Base-by-base conservation (phyloP, 2,113 vertebrate genomes). In the Pelusios castaneus region DNA sequence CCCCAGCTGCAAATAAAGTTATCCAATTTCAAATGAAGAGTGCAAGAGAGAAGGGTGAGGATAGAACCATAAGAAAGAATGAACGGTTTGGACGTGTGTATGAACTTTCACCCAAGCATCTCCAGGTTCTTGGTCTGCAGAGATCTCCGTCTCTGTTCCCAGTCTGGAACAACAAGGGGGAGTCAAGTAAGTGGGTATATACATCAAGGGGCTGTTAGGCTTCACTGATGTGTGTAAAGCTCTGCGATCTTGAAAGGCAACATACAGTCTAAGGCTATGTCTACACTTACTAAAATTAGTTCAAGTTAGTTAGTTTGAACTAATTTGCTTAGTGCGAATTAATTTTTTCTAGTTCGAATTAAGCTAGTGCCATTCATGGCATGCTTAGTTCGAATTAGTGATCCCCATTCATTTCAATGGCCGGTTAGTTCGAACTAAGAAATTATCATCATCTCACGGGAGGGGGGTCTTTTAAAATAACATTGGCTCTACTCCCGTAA, bases 161-260 rank as follows among this genome's bases (percentile, higher is more conserved):
- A 67, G 10, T 4, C 4, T 0, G 1, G 1, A 21, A 5, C 17
- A n/a, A 9, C 9, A 67, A 67, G 55, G 89, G 86, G 2, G 49
- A 7, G 51, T n/a, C n/a, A n/a, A n/a, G n/a, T n/a, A n/a, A n/a
- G n/a, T n/a, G n/a, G n/a, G n/a, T n/a, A n/a, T n/a, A n/a, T 54
- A 11, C 8, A 84, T 1, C 49, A 56, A 89, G 51, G 67, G 47
- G 41, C 38, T 86, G 25, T 0, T 3, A 89, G 43, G 77, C 24
- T 38, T 25, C 29, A 52, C 5, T 2, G 16, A 25, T 2, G 3
- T 43, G 70, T 80, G 16, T 12, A 58, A 87, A 84, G 55, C 10
- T 8, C 31, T n/a, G 31, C 10, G 41, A 24, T 49, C 27, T 73
- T 63, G 11, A 3, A 90, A 82, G 67, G 55, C n/a, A 52, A 55